Conservation (phyloP, 1,140 invertebrate species). For the Drosophila lini region DNA sequence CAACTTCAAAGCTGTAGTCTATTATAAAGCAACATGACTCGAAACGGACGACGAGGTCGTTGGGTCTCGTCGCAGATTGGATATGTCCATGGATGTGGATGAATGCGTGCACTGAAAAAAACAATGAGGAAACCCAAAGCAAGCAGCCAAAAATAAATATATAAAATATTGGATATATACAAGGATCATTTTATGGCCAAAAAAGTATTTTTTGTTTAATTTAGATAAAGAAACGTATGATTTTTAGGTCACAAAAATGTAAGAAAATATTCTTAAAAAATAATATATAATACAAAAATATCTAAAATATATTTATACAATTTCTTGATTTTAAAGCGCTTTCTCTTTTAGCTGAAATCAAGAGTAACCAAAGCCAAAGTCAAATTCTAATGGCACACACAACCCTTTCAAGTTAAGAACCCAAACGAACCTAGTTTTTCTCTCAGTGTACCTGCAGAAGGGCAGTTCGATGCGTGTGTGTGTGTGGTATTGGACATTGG, state of each 20-base stretch:
- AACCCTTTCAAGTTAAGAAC: too few species aligned
- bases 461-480: constrained; percentile 20
- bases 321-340: too few species aligned
- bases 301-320: too few species aligned
- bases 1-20: constrained; percentile 74
- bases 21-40: constrained; percentile 77
- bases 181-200: not conserved
- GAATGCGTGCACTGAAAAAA: constrained; percentile 25
- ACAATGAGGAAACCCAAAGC: not conserved
- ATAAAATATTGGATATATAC: too few species aligned
- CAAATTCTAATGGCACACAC: too few species aligned
- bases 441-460: constrained; percentile 2
- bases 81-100: constrained; percentile 35
- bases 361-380: too few species aligned
- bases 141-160: not conserved
- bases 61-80: constrained; percentile 48
- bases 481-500: constrained; percentile 12
- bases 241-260: not conserved
- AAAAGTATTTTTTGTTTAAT: not conserved
- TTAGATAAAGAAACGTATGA: not conserved
- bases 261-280: not conserved
- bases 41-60: constrained; percentile 39
- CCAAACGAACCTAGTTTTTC: not conserved
- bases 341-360: too few species aligned
- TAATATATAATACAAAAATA: too few species aligned